phyloP scores from a whole-genome alignment of 2,113 vertebrate species.

The Mystacornis crossleyi region DNA sequence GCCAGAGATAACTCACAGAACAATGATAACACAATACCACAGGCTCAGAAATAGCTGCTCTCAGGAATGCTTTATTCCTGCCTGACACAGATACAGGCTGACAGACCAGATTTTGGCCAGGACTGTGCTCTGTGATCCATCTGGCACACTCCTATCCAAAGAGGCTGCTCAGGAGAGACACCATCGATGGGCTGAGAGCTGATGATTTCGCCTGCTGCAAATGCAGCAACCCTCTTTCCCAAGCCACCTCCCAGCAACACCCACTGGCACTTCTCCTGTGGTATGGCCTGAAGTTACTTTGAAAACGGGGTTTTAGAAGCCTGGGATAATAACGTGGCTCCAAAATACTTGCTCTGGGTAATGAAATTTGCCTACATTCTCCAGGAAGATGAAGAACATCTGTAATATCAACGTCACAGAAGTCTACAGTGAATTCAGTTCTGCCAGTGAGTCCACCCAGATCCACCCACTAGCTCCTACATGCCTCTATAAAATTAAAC shows the following conservation, averaged over 20 bases:
- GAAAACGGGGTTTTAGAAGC: not conserved
- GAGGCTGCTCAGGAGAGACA: not conserved
- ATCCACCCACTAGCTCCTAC: constrained; percentile 10
- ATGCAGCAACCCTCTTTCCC: not conserved
- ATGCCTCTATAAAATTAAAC: constrained; percentile 32
- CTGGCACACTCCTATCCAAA: not conserved
- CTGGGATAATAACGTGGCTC: not conserved
- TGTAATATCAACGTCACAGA: not conserved
- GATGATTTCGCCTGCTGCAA: not conserved
- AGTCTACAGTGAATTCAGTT: not conserved
- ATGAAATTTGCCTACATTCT: constrained; percentile 4
- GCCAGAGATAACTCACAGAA: not conserved
- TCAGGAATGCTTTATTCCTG: not conserved
- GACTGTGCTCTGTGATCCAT: not conserved
- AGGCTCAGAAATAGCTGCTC: not conserved
- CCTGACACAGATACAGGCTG: not conserved
- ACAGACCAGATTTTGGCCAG: not conserved
- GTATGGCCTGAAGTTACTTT: not conserved
- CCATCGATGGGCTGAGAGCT: accelerated
- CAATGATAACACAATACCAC: not conserved
- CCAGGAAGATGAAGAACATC: constrained; percentile 6
- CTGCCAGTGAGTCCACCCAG: not conserved
- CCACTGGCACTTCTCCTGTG: not conserved
- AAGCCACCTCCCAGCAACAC: not conserved
- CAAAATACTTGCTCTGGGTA: not conserved